Evolutionary conservation across 2,888 invertebrate genomes (phyloP), one percentile per base, ranked within the genome.

Genomic region (Kryphioiulus occultus): DNA sequence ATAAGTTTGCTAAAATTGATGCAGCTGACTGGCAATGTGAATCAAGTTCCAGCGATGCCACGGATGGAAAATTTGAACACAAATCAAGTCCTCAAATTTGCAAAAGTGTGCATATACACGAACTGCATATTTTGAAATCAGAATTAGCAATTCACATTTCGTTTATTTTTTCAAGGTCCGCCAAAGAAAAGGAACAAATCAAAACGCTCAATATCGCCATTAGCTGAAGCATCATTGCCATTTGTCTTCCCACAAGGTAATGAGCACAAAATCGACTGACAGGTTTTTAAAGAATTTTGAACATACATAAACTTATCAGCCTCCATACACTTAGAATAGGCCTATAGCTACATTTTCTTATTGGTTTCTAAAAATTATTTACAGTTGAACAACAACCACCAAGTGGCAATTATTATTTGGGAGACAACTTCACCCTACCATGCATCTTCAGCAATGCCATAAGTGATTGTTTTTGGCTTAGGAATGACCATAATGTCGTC

Each of bases 361-460:
- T 15, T 15, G 4, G 47, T 15, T 47, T 47, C 17, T 47, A 9
- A 39, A n/a, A n/a, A n/a, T 59, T 59, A 4, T 59, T 59, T 59
- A 22, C 59, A 83, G 84, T 83, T 32, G 32, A 35, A n/a, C 35
- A 83, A 32, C 84, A 83, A n/a, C 84, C 84, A 83, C 4, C 32
- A 30, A 83, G 35, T 83, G 32, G 35, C 4, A 35, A 32, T 32
- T 35, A 35, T 12, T n/a, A 83, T 39, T 83, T 83, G 30, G 84
- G 84, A 32, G 84, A 83, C 3, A 83, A 32, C 39, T 19, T 83
- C 32, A 35, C 32, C n/a, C 39, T 83, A 17, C 32, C 12, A 83
- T 83, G 84, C 84, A 30, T 9, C 30, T 83, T 83, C 39, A 83
- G n/a, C 7, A 30, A 19, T 9, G 12, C 32, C n/a, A 39, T 83